These are phyloP conservation scores for Cladopsammia gracilis DNA, from an alignment of 64 coral and sea anemone species.

Conservation along the genomic window DNA sequence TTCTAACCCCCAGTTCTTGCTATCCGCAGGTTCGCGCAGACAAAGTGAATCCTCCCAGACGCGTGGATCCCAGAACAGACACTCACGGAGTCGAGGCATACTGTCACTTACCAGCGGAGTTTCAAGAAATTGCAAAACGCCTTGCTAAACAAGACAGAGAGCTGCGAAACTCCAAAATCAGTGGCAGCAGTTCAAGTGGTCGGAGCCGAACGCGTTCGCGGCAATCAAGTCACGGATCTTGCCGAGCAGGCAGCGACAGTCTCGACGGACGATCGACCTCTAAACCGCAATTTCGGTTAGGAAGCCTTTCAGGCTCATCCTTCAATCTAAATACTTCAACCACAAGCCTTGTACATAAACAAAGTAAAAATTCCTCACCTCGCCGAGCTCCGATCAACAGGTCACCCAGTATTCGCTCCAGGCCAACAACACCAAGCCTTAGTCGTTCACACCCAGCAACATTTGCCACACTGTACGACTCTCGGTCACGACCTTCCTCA, in stretches of 20 bases:
- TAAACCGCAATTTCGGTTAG: slow-evolving; percentile 41
- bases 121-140: slow-evolving; percentile 93
- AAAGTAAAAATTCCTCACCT: neutral
- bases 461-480: slow-evolving; percentile 76
- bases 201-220: slow-evolving; percentile 59
- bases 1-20: neutral
- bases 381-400: slow-evolving; percentile 12
- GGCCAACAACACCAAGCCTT: slow-evolving; percentile 82
- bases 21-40: slow-evolving; percentile 47
- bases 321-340: slow-evolving; percentile 32
- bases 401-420: slow-evolving; percentile 72
- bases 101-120: slow-evolving; percentile 89
- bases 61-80: slow-evolving; percentile 84
- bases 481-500: slow-evolving; percentile 84
- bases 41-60: slow-evolving; percentile 65
- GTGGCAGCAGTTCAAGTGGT: slow-evolving; percentile 63
- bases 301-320: slow-evolving; percentile 32
- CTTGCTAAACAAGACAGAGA: slow-evolving; percentile 87
- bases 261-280: slow-evolving; percentile 42
- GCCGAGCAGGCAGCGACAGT: slow-evolving; percentile 50
- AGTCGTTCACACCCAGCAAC: slow-evolving; percentile 87
- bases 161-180: slow-evolving; percentile 61
- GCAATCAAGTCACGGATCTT: slow-evolving; percentile 67
- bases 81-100: slow-evolving; percentile 90
- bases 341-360: neutral